Evolutionary conservation across 2,797 vertebrate genomes (phyloP), one percentile per base, ranked within the genome.

Genomic region (Chromis chromis): DNA sequence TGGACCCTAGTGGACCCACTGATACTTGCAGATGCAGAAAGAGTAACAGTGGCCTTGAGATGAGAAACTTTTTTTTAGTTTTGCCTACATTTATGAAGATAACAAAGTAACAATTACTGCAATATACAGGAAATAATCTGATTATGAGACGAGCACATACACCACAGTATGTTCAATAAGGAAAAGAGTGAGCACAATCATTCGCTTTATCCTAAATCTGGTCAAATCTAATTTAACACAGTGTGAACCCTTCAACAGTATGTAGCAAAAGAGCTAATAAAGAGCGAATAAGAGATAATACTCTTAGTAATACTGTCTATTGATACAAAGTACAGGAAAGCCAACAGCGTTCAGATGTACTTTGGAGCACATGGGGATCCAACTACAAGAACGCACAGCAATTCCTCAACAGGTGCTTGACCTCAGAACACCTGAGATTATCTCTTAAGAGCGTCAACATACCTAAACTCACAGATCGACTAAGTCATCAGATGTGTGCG

Each of bases 371-470:
- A 58, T 13, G 39, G 40, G 62, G 46, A 6, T 48, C 19, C n/a
- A 46, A 42, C 63, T 63, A 53, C 46, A 82, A 60, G 65, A 53
- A 79, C 56, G 59, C 27, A 62, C 24, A 50, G 63, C 50, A 46
- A 39, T 65, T 59, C 25, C 16, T 50, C 42, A 58, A 74, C 77
- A 88, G 67, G 70, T 76, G 75, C 71, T 65, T 65, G 65, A 83
- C 73, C 72, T 67, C 56, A 68, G 17, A 75, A 57, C 65, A 80
- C 83, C 68, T 74, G 79, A 82, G 74, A 70, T 85, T 63, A 77
- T 71, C 70, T 74, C 67, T 56, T 50, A 39, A 54, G 64, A 56
- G 54, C 31, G 19, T 68, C 54, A 71, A 67, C 72, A 76, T 40
- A 65, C 46, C 56, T 62, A 36, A 31, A 64, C 64, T 70, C 52